These are phyloP conservation scores for Diarsia brunnea DNA, from an alignment of 2,888 invertebrate species.

Conservation along the genomic window DNA sequence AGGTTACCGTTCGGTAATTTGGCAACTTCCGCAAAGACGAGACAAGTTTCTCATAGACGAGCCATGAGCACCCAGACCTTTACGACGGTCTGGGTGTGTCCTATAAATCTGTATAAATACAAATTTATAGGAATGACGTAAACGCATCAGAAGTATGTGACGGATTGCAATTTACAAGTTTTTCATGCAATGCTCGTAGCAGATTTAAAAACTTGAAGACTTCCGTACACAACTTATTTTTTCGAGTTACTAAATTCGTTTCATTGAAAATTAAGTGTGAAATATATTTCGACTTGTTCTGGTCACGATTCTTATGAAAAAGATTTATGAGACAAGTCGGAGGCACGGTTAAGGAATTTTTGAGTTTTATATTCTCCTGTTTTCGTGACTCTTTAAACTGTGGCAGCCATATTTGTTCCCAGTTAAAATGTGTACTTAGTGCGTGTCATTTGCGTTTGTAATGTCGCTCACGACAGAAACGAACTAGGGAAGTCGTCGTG, in stretches of 20 bases:
- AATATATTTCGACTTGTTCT: conserved; percentile 50
- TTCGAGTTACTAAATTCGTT: conserved; percentile 43
- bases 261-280: conserved; percentile 47
- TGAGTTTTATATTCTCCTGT: conserved; percentile 37
- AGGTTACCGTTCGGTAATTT: neutral
- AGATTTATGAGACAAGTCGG: conserved; percentile 36
- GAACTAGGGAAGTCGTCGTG: conserved; percentile 34
- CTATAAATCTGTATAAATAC: neutral
- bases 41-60: neutral
- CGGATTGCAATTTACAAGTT: conserved; percentile 27
- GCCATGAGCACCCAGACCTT: neutral
- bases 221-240: conserved; percentile 43
- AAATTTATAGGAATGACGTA: conserved; percentile 22
- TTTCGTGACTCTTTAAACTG: conserved; percentile 36
- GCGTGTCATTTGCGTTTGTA: conserved; percentile 52
- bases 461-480: conserved; percentile 43
- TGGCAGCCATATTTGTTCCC: conserved; percentile 22
- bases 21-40: neutral
- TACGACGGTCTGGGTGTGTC: too few relatives aligned
- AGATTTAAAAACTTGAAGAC: conserved; percentile 14
- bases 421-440: conserved; percentile 16
- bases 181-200: conserved; percentile 10
- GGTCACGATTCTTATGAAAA: conserved; percentile 56
- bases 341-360: conserved; percentile 43
- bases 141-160: conserved; percentile 30